A percentile compares a stretch with the other conserved stretches of the same genome.
Conservation (phyloP, 2,113 vertebrate genomes). For the Calyptommatus sinebrachiatus region DNA sequence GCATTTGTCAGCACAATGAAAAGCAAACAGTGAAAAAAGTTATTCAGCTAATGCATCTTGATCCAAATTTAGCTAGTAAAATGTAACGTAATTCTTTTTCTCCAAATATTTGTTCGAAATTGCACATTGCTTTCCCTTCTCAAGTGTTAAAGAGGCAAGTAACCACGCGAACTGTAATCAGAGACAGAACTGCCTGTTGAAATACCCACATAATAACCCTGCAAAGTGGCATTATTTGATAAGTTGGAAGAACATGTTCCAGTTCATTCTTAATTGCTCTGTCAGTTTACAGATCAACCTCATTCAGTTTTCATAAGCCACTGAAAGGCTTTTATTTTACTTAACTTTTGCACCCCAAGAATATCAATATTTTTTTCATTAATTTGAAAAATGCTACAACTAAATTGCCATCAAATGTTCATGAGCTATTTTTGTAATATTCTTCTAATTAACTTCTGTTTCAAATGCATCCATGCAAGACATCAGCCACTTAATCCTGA, state of each 20-base stretch:
- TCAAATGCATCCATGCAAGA: constrained; percentile 38
- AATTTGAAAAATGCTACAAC: constrained; percentile 44
- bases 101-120: constrained; percentile 35
- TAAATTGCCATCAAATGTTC: constrained; percentile 54
- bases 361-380: constrained; percentile 58
- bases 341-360: constrained; percentile 44
- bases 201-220: constrained; percentile 55
- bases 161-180: constrained; percentile 43
- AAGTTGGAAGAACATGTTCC: constrained; percentile 67
- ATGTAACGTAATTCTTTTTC: constrained; percentile 40
- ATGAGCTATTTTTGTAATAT: constrained; percentile 48
- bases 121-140: constrained; percentile 40
- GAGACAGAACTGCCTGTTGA: constrained; percentile 60
- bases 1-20: constrained; percentile 42
- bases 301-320: constrained; percentile 51
- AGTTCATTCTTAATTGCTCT: constrained; percentile 55
- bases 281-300: constrained; percentile 63
- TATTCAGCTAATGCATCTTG: constrained; percentile 28
- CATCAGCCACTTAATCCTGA: constrained; percentile 41
- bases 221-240: constrained; percentile 67
- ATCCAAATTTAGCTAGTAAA: constrained; percentile 57
- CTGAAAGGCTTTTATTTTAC: constrained; percentile 41
- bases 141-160: constrained; percentile 57
- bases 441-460: constrained; percentile 52
- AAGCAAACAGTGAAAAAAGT: constrained; percentile 48